Evolutionary conservation across 1,140 invertebrate species (phyloP), one percentile per base, ranked within the genome.

Genomic region (Anoplolepis gracilipes): DNA sequence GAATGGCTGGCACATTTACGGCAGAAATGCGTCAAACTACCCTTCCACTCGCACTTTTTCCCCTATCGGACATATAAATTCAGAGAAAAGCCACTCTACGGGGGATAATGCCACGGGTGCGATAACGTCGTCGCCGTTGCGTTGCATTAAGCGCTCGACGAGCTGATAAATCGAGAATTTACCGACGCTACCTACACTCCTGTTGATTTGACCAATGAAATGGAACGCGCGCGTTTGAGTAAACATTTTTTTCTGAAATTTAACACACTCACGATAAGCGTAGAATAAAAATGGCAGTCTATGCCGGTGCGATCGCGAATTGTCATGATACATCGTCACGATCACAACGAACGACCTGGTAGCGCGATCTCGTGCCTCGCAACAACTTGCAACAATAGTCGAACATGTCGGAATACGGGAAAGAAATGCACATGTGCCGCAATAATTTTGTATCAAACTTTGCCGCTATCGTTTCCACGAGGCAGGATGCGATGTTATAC

Each of bases 141-240:
- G 87, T 91, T 87, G 90, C 85, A 85, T 91, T 89, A 87, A 88
- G 77, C 85, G 87, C 72, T 87, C 85, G 84, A 75, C 75, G 73
- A 76, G 70, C 77, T 85, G 90, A 91, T 91, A 91, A 91, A 89
- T 91, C 75, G 85, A 59, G 62, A 89, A 89, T 89, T 91, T 91
- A 91, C 77, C 59, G 90, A 64, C 72, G 76, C 55, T 75, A 61
- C 64, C 72, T 86, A 77, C 75, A 39, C 82, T 82, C 73, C 36
- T 73, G 55, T 65, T 88, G 53, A 64, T 89, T 73, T 73, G 55
- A 36, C 70, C 61, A 33, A 64, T 30, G 28, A 62, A 61, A 85
- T 69, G 67, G 22, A 65, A 16, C 57, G 49, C 75, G 55, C 67
- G 59, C 22, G 42, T 72, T 55, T 69, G 67, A 28, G 61, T 61